Evolutionary conservation across 1,140 invertebrate genomes (phyloP).

Genomic region (Galendromus occidentalis): DNA sequence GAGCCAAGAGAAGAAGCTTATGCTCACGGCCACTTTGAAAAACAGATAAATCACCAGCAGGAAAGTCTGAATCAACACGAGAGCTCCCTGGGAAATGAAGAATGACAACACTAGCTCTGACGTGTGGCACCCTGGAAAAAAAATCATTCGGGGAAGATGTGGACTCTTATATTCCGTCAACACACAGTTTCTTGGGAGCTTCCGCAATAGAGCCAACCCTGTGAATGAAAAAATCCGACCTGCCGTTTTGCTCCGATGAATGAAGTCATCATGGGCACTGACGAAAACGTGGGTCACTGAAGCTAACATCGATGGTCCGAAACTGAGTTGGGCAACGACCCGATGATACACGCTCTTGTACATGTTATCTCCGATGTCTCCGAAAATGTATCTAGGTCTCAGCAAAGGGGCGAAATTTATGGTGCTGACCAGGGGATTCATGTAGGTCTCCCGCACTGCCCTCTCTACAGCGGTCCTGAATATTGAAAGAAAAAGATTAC

Average conservation of each 20-base stretch:
- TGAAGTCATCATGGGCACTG: background rate
- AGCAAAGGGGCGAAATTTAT: too few species aligned
- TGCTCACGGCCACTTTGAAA: background rate
- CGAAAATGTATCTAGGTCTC: background rate
- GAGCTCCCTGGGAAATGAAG: background rate
- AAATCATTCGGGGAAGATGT: background rate
- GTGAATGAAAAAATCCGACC: background rate
- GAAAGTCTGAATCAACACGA: background rate
- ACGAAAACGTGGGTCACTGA: background rate
- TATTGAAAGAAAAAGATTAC: too few species aligned
- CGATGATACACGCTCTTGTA: background rate
- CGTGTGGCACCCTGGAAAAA: background rate
- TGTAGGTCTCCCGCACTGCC: background rate
- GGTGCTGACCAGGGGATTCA: background rate
- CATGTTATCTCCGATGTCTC: background rate
- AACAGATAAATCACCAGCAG: background rate
- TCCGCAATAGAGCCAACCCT: background rate
- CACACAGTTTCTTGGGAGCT: background rate
- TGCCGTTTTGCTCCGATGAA: background rate
- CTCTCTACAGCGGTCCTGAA: background rate
- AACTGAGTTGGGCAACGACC: background rate
- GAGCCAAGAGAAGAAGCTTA: background rate
- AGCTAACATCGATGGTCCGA: background rate
- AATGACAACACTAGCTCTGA: background rate
- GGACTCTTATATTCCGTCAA: background rate